phyloP scores from a whole-genome alignment of 2,797 vertebrate genomes.

The Sebastes minor region DNA sequence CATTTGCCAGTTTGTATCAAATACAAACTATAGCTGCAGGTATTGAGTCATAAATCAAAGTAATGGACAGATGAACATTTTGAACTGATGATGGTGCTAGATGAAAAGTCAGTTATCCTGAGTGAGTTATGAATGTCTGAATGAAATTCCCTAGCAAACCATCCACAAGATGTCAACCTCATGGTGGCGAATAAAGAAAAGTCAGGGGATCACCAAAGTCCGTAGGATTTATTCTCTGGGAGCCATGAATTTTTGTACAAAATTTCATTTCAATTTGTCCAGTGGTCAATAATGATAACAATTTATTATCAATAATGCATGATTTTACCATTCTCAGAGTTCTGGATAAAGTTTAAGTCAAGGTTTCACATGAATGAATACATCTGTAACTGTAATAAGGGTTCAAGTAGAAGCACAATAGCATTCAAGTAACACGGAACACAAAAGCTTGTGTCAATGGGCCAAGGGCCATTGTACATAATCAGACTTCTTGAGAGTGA shows the following conservation, averaged over 20 bases:
- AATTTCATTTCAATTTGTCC: neutral
- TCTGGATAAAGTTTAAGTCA: neutral
- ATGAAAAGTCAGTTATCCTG: neutral
- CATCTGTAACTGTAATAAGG: neutral
- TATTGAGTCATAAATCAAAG: neutral
- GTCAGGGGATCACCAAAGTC: neutral
- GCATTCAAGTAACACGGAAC: neutral
- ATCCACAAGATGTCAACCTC: neutral
- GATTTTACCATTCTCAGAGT: neutral
- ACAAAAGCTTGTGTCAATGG: neutral
- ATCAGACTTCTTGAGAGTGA: slow-evolving; percentile 34
- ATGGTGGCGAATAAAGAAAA: neutral
- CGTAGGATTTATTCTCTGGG: neutral
- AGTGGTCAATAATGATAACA: neutral
- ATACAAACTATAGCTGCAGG: neutral
- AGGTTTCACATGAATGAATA: neutral
- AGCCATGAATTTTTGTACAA: neutral
- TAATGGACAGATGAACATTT: neutral
- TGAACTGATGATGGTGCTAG: neutral
- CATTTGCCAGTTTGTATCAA: neutral
- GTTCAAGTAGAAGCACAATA: neutral
- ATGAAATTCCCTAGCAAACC: neutral
- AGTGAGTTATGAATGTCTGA: neutral
- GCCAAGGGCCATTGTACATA: slow-evolving; percentile 9
- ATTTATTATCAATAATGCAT: neutral